phyloP scores from a whole-genome alignment of 2,113 vertebrate genomes.

The Odontesthes bonariensis region DNA sequence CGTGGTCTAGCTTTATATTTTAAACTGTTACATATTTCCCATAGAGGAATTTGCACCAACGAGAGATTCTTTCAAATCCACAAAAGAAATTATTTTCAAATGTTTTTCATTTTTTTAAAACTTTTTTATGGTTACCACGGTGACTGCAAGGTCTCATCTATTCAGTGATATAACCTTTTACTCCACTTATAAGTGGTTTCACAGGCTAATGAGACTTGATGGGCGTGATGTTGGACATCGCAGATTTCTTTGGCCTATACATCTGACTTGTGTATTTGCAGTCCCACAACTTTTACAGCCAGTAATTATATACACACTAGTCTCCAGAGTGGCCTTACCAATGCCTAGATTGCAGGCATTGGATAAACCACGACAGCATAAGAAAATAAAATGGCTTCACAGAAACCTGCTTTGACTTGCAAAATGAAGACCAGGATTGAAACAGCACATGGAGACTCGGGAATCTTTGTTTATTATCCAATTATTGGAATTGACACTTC shows the following conservation, averaged over 20 bases:
- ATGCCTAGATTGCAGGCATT: slow-evolving; percentile 68
- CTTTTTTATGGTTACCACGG: no score
- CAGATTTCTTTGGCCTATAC: slow-evolving; percentile 50
- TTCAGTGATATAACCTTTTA: slow-evolving; percentile 17
- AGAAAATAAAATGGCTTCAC: slow-evolving; percentile 51
- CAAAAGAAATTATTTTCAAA: no score
- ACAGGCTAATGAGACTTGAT: slow-evolving; percentile 53
- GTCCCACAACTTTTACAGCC: slow-evolving; percentile 59
- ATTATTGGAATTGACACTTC: background rate
- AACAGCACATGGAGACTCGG: slow-evolving; percentile 15
- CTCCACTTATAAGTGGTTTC: slow-evolving; percentile 48
- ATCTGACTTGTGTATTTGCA: slow-evolving; percentile 57
- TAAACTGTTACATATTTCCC: background rate
- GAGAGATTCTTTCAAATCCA: background rate
- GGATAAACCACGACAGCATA: slow-evolving; percentile 71
- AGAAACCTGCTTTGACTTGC: slow-evolving; percentile 23
- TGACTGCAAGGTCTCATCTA: slow-evolving; percentile 13
- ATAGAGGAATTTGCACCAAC: background rate
- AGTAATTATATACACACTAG: slow-evolving; percentile 69
- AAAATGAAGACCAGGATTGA: slow-evolving; percentile 3
- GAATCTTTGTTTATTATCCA: slow-evolving; percentile 1
- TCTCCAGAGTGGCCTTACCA: slow-evolving; percentile 55
- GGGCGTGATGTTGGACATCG: slow-evolving; percentile 46
- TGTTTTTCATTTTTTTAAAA: no score
- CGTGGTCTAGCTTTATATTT: slow-evolving; percentile 16